These are phyloP conservation scores for Stegodyphus dumicola DNA, from an alignment of 1,140 invertebrate genomes.

Conservation along the genomic window DNA sequence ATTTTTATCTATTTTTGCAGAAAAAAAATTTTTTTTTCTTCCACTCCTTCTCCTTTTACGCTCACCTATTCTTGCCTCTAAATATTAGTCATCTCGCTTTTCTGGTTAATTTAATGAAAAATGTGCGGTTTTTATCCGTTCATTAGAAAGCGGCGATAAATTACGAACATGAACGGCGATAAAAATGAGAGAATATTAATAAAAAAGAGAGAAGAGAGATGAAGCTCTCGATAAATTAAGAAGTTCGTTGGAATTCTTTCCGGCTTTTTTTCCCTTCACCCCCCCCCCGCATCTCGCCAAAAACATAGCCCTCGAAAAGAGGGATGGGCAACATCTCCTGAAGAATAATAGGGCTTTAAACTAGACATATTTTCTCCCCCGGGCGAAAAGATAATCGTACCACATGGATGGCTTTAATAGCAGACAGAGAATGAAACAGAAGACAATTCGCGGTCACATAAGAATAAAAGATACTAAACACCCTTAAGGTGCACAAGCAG, in stretches of 20 bases:
- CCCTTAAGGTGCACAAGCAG: too few relatives aligned
- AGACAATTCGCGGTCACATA: background rate
- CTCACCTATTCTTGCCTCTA: background rate
- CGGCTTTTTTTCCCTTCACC: background rate
- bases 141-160: constrained; percentile 11
- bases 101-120: constrained; percentile 24
- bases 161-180: constrained; percentile 10
- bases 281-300: background rate
- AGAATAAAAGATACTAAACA: too few relatives aligned
- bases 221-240: constrained; percentile 1
- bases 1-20: constrained; percentile 32
- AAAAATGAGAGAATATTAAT: background rate
- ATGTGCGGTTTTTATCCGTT: constrained; percentile 1
- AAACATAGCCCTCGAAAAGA: background rate
- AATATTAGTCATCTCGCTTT: background rate
- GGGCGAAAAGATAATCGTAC: background rate
- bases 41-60: background rate
- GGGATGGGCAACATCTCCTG: too few relatives aligned
- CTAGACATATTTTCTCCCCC: background rate
- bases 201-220: background rate
- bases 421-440: background rate
- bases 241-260: constrained; percentile 1
- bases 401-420: background rate
- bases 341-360: too few relatives aligned
- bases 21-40: background rate